Evolutionary conservation across 2,888 invertebrate genomes (phyloP).

Genomic region (Ptilodon capucinus): DNA sequence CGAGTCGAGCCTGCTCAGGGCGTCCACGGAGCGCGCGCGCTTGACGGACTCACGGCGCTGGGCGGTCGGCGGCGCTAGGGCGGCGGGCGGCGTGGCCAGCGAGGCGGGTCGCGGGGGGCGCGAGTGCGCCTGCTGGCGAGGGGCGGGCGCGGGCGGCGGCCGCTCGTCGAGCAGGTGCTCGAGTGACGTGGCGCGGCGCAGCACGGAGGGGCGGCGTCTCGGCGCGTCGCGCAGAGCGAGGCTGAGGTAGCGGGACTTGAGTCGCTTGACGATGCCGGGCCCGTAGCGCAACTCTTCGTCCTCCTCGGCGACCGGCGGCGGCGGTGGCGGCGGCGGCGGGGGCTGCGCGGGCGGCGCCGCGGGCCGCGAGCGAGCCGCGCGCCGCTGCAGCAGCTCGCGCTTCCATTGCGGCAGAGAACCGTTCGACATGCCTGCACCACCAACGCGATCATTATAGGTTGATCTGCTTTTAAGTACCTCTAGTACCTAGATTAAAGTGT

Average conservation of each 20-base stretch:
- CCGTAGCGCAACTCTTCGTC: slow-evolving; percentile 93
- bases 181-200: slow-evolving; percentile 91
- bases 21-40: slow-evolving; percentile 93
- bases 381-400: slow-evolving; percentile 90
- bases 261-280: slow-evolving; percentile 94
- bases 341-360: slow-evolving; percentile 37
- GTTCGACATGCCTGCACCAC: slow-evolving; percentile 65
- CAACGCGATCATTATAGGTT: neutral
- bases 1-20: slow-evolving; percentile 86
- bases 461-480: too few species aligned
- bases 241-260: slow-evolving; percentile 93
- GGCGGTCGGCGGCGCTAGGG: slow-evolving; percentile 38
- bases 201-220: slow-evolving; percentile 85
- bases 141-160: slow-evolving; percentile 55
- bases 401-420: slow-evolving; percentile 90
- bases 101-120: slow-evolving; percentile 57
- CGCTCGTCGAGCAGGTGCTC: slow-evolving; percentile 91
- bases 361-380: slow-evolving; percentile 74
- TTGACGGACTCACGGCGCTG: slow-evolving; percentile 86
- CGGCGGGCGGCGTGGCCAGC: slow-evolving; percentile 47
- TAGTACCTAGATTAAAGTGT: too few species aligned
- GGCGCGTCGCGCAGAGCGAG: slow-evolving; percentile 90
- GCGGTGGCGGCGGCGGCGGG: slow-evolving; percentile 45
- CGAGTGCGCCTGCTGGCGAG: slow-evolving; percentile 32
- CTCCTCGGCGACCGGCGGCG: slow-evolving; percentile 57